Evolutionary conservation across 2,113 vertebrate genomes (phyloP), one percentile per base, ranked within the genome.

Genomic region (Chaetura pelagica): DNA sequence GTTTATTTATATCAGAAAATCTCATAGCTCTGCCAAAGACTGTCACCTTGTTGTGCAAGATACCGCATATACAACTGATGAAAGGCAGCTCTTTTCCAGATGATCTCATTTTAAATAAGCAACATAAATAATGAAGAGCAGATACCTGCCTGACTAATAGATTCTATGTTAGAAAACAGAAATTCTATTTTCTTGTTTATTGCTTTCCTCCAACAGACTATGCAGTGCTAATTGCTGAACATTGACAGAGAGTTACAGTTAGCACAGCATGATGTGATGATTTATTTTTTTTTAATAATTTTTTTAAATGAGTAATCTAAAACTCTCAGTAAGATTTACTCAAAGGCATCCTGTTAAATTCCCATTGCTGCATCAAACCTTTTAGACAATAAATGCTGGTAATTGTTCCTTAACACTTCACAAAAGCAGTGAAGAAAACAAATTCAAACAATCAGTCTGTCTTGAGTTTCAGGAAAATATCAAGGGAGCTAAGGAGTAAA

Each of bases 231-330:
- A 34, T 63, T 87, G n/a, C 9, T 71, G 35, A 80, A 71, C 1
- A 29, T 66, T 35, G 29, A 21, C 6, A 48, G 67, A 83, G 72
- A 64, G 46, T 26, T 27, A 19, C 1, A 1, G 3, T 44, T 57
- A 40, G 22, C 1, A 23, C 0, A 2, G 4, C 15, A 44, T 54
- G 27, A 52, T 62, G 1, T 4, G 46, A 52, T n/a, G 1, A 38
- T 42, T 42, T 40, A 10, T 40, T 42, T 42, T 30, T 68, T 18
- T 32, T 49, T 7, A 8, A 29, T 49, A 51, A 32, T 2, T 2
- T 14, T 48, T 78, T 8, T 3, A 40, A 68, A 42, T 15, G 29
- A 16, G 2, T 38, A 32, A 16, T 27, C 17, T 57, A 14, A 24
- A 62, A 49, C 6, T 85, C 76, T n/a, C 6, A 20, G 1, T 66